phyloP scores from a whole-genome alignment of 2,888 invertebrate genomes.

The Molorchus minor region DNA sequence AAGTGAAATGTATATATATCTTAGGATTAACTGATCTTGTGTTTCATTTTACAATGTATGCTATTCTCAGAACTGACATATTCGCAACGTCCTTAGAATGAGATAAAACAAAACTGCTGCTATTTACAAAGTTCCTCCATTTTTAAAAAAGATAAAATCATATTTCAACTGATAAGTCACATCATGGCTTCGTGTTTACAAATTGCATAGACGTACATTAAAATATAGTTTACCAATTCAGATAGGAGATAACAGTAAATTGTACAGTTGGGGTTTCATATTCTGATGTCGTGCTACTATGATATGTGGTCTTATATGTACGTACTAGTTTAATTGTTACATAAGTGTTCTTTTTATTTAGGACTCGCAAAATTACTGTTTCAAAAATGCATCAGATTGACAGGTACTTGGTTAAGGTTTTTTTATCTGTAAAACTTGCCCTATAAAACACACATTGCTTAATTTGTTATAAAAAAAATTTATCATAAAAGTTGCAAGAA shows the following conservation, averaged over 20 bases:
- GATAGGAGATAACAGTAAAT: constrained; percentile 25
- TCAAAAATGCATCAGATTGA: not conserved
- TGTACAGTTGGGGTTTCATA: constrained; percentile 18
- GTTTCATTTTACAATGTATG: not conserved
- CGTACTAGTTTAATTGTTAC: constrained; percentile 22
- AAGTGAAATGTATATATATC: not conserved
- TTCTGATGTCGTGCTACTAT: constrained; percentile 8
- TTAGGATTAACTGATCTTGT: constrained; percentile 4
- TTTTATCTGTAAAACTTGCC: not conserved
- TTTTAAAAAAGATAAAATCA: constrained; percentile 22
- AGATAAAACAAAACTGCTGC: constrained; percentile 6
- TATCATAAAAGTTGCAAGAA: no score
- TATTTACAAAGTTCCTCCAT: constrained; percentile 22
- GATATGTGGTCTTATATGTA: constrained; percentile 15
- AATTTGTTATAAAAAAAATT: no score
- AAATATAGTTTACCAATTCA: constrained; percentile 32
- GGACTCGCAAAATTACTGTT: not conserved
- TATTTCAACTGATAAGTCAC: constrained; percentile 29
- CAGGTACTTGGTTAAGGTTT: constrained; percentile 21
- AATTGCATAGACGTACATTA: constrained; percentile 19
- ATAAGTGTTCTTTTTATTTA: constrained; percentile 13
- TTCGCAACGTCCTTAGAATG: constrained; percentile 1
- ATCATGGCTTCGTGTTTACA: constrained; percentile 19
- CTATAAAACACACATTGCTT: no score
- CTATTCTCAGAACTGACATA: not conserved